Evolutionary conservation across 92 coral and sea anemone genomes (phyloP).

Genomic region (Parazoanthus atlanticus): DNA sequence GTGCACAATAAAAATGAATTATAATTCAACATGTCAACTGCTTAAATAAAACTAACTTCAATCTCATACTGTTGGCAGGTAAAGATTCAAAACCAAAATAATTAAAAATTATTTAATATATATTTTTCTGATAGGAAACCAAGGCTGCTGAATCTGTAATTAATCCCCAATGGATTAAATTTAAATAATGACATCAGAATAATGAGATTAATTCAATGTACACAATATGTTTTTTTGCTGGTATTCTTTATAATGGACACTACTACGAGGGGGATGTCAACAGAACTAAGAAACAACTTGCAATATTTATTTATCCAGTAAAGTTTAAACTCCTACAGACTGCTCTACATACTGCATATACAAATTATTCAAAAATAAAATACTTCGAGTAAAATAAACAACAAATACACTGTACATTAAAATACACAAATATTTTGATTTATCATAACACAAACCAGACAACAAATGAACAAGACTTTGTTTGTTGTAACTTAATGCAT

Average conservation of each 20-base stretch:
- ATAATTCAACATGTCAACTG: too few species aligned
- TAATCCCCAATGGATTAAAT: not conserved
- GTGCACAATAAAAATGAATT: too few species aligned
- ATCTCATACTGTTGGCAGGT: too few species aligned
- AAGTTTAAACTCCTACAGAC: not conserved
- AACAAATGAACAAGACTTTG: not conserved
- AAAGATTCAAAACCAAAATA: too few species aligned
- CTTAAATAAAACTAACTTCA: too few species aligned
- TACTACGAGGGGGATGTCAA: not conserved
- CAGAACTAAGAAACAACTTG: not conserved
- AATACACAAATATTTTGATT: not conserved
- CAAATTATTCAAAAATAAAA: not conserved
- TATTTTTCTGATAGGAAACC: slow-evolving; percentile 2
- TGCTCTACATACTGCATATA: not conserved
- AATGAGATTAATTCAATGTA: not conserved
- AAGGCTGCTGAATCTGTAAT: not conserved
- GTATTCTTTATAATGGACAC: not conserved
- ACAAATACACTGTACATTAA: not conserved
- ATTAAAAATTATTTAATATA: too few species aligned
- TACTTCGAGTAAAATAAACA: not conserved
- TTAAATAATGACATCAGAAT: not conserved
- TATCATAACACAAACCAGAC: not conserved
- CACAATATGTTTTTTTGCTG: not conserved
- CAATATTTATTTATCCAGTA: not conserved
- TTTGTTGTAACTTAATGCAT: not conserved